phyloP scores from a whole-genome alignment of 2,888 invertebrate genomes.

The Lacanobia oleracea region DNA sequence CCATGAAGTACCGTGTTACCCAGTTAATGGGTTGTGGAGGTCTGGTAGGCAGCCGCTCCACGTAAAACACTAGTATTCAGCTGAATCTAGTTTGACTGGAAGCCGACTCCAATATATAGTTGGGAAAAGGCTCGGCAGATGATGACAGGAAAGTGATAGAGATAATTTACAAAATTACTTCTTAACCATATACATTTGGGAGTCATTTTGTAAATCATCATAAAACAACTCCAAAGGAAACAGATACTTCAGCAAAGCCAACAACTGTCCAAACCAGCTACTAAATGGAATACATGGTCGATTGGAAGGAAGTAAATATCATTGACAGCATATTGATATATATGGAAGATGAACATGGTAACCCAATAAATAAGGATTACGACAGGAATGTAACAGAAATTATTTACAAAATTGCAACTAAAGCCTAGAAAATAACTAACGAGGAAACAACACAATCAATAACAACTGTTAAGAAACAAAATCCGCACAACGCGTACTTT shows the following conservation, averaged over 20 bases:
- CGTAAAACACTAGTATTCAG: too few species aligned
- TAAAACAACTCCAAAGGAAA: neutral
- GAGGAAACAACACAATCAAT: constrained; percentile 14
- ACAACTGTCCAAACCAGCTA: neutral
- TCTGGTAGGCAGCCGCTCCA: too few species aligned
- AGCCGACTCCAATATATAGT: too few species aligned
- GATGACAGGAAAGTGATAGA: neutral
- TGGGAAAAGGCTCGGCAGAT: too few species aligned
- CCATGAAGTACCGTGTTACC: too few species aligned
- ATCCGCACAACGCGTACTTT: constrained; percentile 41
- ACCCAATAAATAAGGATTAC: constrained; percentile 9
- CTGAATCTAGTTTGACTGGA: too few species aligned
- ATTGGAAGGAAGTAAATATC: neutral
- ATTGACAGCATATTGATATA: neutral
- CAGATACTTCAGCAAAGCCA: neutral
- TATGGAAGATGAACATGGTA: neutral
- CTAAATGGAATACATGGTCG: neutral
- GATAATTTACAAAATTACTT: neutral
- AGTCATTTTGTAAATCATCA: neutral
- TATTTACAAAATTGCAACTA: neutral
- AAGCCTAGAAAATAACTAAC: neutral
- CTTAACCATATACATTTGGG: neutral
- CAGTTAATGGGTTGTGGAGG: too few species aligned
- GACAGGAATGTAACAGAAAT: neutral
- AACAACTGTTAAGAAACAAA: constrained; percentile 6